A percentile compares a stretch with the other conserved stretches of the same genome.
phyloP scores from a whole-genome alignment of 2,797 vertebrate species.

The Platalea minor region DNA sequence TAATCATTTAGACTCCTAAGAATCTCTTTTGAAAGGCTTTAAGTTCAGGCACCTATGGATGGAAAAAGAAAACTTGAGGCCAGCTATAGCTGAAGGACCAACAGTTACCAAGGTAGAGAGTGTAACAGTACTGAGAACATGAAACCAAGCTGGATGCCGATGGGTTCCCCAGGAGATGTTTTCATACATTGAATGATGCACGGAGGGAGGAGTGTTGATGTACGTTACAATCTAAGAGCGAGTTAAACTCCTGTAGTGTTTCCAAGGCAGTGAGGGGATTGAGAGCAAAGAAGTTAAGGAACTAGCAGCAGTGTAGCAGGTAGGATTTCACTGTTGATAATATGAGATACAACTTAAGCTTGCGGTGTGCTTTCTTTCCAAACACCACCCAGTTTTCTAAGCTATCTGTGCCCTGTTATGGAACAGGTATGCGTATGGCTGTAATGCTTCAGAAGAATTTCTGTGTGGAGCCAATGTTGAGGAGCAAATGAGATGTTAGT shows the following conservation, averaged over 20 bases:
- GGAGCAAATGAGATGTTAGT: not conserved
- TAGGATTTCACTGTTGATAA: not conserved
- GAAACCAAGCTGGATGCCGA: not conserved
- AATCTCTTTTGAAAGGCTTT: not conserved
- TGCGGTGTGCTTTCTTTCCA: not conserved
- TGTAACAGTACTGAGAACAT: not conserved
- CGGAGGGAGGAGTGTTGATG: not conserved
- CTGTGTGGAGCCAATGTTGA: not conserved
- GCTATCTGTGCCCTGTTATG: not conserved
- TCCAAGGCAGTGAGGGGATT: not conserved
- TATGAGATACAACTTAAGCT: not conserved
- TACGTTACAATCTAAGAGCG: rapidly evolving
- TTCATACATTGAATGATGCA: not conserved
- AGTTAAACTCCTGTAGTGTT: not conserved
- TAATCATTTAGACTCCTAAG: not conserved
- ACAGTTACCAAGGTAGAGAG: not conserved
- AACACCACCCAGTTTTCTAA: not conserved
- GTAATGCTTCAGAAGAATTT: not conserved
- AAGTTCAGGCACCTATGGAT: not conserved
- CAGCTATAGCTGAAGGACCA: not conserved
- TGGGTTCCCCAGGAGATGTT: not conserved
- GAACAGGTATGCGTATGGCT: not conserved
- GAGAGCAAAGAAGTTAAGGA: not conserved
- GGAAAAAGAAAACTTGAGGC: not conserved
- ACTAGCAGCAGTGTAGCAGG: not conserved